These are phyloP conservation scores for Muntiacus muntjak DNA, from an alignment of 2,113 vertebrate genomes.

Conservation along the genomic window DNA sequence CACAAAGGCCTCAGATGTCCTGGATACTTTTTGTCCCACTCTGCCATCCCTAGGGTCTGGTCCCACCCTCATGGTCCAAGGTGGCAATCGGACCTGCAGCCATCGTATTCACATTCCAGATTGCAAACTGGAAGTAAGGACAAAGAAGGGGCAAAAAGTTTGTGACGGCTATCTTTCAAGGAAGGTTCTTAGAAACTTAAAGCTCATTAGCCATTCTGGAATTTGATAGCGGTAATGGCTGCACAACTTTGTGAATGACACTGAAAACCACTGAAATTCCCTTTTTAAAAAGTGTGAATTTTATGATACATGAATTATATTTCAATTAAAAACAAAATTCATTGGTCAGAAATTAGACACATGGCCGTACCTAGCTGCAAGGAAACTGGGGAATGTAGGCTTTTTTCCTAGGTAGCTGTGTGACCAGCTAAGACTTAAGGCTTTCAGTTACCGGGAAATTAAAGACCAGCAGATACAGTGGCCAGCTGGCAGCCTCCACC, in stretches of 20 bases:
- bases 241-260: not conserved
- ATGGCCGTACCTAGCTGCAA: not conserved
- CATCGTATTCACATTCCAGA: not conserved
- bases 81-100: not conserved
- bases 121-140: not conserved
- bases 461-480: not conserved
- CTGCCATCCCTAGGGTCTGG: not conserved
- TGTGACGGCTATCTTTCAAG: not conserved
- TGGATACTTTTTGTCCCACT: not conserved
- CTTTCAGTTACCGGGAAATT: not conserved
- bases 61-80: not conserved
- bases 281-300: not conserved
- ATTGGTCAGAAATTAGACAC: not conserved
- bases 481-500: not conserved
- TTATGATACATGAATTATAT: not conserved
- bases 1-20: not conserved
- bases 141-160: not conserved
- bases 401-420: not conserved
- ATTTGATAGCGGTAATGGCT: not conserved
- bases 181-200: not conserved
- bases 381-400: not conserved
- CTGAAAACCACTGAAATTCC: not conserved
- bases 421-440: not conserved
- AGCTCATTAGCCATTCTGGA: not conserved
- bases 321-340: not conserved